Evolutionary conservation across 2,888 invertebrate species (phyloP).

Genomic region (Drosophila histrio): DNA sequence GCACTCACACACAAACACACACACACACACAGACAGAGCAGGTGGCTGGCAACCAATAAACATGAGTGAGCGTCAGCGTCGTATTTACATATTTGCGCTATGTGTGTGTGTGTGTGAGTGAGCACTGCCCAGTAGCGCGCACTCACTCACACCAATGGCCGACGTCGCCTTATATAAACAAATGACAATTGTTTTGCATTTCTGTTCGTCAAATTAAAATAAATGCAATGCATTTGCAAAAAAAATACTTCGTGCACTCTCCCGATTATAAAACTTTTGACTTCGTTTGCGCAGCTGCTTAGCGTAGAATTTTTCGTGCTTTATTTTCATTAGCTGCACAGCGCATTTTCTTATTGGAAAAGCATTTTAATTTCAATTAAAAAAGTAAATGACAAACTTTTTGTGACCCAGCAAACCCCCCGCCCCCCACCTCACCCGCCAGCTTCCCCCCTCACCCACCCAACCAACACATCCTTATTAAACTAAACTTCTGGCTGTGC

Average conservation of each 20-base stretch:
- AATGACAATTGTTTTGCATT: slow-evolving; percentile 82
- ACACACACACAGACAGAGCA: slow-evolving; percentile 62
- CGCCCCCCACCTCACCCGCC: background rate
- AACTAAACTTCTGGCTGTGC: slow-evolving; percentile 57
- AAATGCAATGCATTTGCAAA: slow-evolving; percentile 72
- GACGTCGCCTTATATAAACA: slow-evolving; percentile 73
- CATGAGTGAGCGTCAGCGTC: slow-evolving; percentile 70
- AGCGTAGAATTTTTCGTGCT: slow-evolving; percentile 35
- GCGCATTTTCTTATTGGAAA: slow-evolving; percentile 69
- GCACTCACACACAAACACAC: slow-evolving; percentile 46
- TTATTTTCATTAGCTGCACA: slow-evolving; percentile 41
- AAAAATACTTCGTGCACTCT: slow-evolving; percentile 54
- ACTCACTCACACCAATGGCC: slow-evolving; percentile 62
- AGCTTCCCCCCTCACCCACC: background rate
- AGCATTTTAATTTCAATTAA: slow-evolving; percentile 80
- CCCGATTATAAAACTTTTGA: slow-evolving; percentile 43
- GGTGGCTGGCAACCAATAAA: slow-evolving; percentile 83
- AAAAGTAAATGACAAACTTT: slow-evolving; percentile 79
- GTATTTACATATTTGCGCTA: slow-evolving; percentile 71
- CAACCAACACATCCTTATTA: slow-evolving; percentile 37
- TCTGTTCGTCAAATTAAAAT: slow-evolving; percentile 76
- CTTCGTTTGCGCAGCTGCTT: slow-evolving; percentile 70
- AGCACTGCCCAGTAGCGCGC: slow-evolving; percentile 57
- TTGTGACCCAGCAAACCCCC: background rate
- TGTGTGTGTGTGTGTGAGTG: slow-evolving; percentile 39